Base-by-base conservation (phyloP, 2,888 invertebrate species). In the Dendrolimus pini region DNA sequence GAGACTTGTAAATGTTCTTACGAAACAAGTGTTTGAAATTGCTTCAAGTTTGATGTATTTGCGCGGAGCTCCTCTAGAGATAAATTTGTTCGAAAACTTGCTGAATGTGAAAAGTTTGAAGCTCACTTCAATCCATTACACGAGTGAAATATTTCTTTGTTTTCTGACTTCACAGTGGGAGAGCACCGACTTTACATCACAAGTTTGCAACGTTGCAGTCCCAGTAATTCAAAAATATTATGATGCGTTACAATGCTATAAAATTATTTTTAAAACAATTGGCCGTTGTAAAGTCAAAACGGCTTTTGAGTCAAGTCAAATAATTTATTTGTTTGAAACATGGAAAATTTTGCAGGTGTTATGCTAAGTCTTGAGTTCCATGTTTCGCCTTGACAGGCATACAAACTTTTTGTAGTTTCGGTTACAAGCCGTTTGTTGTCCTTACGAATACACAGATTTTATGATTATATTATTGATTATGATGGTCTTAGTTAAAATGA, bases 101-200 rank as follows among this genome's bases (percentile, higher is more conserved):
- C 78, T 84, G 86, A 89, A 89, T 89, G 89, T 83, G 87, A 86
- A 90, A 90, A 89, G 83, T 90, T 90, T 84, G 81, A 80, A 87
- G 85, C 85, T 85, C 83, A 88, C 89, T 90, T 88, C 90, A 89
- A 89, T 90, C 89, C 88, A 90, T 90, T 89, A 89, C 86, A 83
- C 83, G 83, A 85, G 83, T 89, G 85, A 90, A 88, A 90, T 90
- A 89, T 89, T 89, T 89, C 87, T 89, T 89, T 90, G 89, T 89
- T 89, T 89, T 87, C 85, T 80, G 83, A 74, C 81, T 84, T 73
- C 74, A 74, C 74, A 73, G 75, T 67, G 77, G 75, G 71, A 66
- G 67, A 77, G 69, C 67, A 68, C 70, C 70, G 74, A 82, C 83
- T 81, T 81, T 81, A 82, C 84, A 84, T 87, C 83, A 79, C 70